Evolutionary conservation across 1,140 invertebrate genomes (phyloP).

Genomic region (Drosophila eugracilis): DNA sequence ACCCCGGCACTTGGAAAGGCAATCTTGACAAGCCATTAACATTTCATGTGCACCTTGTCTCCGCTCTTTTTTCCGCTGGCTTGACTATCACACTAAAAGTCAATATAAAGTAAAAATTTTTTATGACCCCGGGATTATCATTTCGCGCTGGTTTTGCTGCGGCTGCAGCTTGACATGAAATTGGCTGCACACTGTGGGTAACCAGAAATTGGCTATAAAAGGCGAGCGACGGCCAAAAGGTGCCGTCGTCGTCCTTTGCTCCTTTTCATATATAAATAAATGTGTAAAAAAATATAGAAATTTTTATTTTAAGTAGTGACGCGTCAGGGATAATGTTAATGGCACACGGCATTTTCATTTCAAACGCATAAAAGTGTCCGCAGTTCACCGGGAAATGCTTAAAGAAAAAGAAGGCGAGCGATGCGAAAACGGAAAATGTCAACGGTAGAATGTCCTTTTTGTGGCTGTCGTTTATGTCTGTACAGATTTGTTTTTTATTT

Average conservation of each 20-base stretch:
- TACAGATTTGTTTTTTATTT: constrained; percentile 61
- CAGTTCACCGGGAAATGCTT: constrained; percentile 55
- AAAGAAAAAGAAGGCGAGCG: constrained; percentile 29
- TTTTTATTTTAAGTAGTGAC: constrained; percentile 84
- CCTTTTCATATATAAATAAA: constrained; percentile 37
- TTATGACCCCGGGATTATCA: constrained; percentile 81
- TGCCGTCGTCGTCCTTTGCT: constrained; percentile 30
- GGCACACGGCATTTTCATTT: constrained; percentile 83
- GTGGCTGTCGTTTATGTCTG: constrained; percentile 70
- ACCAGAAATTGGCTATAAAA: constrained; percentile 83
- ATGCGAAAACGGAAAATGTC: constrained; percentile 40
- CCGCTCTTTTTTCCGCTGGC: constrained; percentile 55
- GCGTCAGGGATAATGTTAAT: constrained; percentile 83
- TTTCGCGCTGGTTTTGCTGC: constrained; percentile 49
- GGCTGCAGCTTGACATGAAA: constrained; percentile 80
- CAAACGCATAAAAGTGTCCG: constrained; percentile 79
- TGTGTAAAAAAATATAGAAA: constrained; percentile 81
- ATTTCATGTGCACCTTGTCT: constrained; percentile 81
- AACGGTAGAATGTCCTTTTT: constrained; percentile 47
- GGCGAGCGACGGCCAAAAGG: constrained; percentile 75
- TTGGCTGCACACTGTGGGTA: constrained; percentile 81
- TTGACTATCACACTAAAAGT: constrained; percentile 81
- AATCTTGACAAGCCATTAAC: constrained; percentile 82
- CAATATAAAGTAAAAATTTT: constrained; percentile 83
- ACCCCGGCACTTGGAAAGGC: constrained; percentile 33